phyloP scores from a whole-genome alignment of 2,888 invertebrate species.

The Aphidius colemani region DNA sequence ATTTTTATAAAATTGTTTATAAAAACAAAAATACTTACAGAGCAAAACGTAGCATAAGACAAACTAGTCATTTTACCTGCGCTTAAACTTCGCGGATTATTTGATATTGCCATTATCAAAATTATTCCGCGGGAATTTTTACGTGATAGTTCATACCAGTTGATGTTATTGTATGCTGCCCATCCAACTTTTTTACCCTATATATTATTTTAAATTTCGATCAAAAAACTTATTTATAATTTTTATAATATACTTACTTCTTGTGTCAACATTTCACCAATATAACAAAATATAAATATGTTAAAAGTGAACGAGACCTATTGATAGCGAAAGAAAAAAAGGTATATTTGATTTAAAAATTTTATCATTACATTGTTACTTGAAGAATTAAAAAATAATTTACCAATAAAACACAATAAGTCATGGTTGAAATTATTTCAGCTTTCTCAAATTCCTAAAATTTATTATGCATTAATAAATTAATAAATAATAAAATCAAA shows the following conservation, averaged over 20 bases:
- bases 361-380: too few species aligned
- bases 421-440: slow-evolving; percentile 43
- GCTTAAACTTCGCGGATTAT: slow-evolving; percentile 43
- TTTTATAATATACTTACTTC: slow-evolving; percentile 36
- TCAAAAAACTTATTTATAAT: neutral
- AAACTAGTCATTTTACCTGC: slow-evolving; percentile 48
- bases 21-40: slow-evolving; percentile 36
- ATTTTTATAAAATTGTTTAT: too few species aligned
- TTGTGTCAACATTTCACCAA: slow-evolving; percentile 48
- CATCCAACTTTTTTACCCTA: slow-evolving; percentile 36
- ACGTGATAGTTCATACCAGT: slow-evolving; percentile 45
- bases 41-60: slow-evolving; percentile 44
- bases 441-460: slow-evolving; percentile 49
- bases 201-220: neutral
- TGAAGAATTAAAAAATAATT: too few species aligned
- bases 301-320: slow-evolving; percentile 46
- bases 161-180: slow-evolving; percentile 42
- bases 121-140: slow-evolving; percentile 41
- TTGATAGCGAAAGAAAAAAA: too few species aligned
- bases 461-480: slow-evolving; percentile 3
- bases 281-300: slow-evolving; percentile 51
- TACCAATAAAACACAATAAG: slow-evolving; percentile 43
- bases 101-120: slow-evolving; percentile 41
- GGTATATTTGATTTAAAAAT: too few species aligned
- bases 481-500: slow-evolving; percentile 6